Percentiles rank a stretch among this genome's conserved stretches.
Conservation (phyloP, 1,140 invertebrate genomes). For the Dermatophagoides farinae region DNA sequence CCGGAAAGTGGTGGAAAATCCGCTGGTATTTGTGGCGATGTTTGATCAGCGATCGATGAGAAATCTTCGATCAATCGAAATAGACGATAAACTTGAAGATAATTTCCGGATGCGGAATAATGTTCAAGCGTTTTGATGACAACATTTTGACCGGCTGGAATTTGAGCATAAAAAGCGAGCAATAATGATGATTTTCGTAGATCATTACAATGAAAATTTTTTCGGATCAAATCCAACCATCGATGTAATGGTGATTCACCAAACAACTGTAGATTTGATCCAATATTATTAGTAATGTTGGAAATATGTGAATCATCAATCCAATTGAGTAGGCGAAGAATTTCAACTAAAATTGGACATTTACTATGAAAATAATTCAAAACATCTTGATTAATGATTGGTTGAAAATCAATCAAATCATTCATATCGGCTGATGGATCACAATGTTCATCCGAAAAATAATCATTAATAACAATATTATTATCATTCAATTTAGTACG, state of each 20-base stretch:
- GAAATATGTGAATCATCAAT: not conserved
- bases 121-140: conserved; percentile 12
- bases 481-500: not conserved
- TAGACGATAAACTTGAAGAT: conserved; percentile 5
- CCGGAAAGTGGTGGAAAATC: not conserved
- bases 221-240: conserved; percentile 9
- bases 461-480: conserved; percentile 3
- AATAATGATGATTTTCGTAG: not conserved
- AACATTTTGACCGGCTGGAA: not conserved
- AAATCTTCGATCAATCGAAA: conserved; percentile 1
- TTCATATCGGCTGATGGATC: not conserved
- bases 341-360: conserved; percentile 10
- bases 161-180: conserved; percentile 9
- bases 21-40: not conserved
- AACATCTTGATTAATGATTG: conserved; percentile 8
- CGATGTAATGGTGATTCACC: not conserved
- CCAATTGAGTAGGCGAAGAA: conserved; percentile 6
- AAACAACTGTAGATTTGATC: not conserved
- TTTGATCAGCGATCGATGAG: not conserved
- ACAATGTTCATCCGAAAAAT: conserved; percentile 1
- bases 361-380: conserved; percentile 11
- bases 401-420: not conserved
- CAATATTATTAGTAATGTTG: not conserved
- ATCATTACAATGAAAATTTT: conserved; percentile 4
- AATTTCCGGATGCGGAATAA: conserved; percentile 1